Base-by-base conservation (phyloP, 2,888 invertebrate genomes). In the Morpho achilles region DNA sequence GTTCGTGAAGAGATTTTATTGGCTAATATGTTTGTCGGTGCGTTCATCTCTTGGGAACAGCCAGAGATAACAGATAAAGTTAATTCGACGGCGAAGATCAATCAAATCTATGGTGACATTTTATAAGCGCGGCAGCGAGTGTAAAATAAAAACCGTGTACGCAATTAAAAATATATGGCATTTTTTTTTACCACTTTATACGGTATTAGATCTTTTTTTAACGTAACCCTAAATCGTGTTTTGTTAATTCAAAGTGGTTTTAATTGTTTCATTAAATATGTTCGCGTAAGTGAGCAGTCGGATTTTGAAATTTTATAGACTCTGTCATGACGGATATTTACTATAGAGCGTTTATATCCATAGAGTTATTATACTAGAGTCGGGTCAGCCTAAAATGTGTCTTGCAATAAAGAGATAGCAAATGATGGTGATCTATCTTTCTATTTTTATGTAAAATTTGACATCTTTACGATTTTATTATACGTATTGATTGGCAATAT, bases 1-100 rank as follows among this genome's bases (percentile, higher is more conserved):
- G 64, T 66, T 63, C 63, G 66, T 63, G 64, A 65, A 61, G 64
- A 64, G 58, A 61, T 67, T 69, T 69, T 68, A 71, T 71, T 66
- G 61, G 57, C 48, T 50, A 59, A 62, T 55, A 55, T 59, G 61
- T 58, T 58, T 55, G 61, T 58, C 58, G 58, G 56, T 54, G 51
- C 45, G 50, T 58, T 59, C 41, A 59, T 48, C 53, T 45, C 52
- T 51, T 50, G 64, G 62, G 64, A 66, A 66, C 48, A 57, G 50
- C 42, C 53, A n/a, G 46, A 16, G 63, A 61, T 61, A 61, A 58
- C 7, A 48, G 61, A 63, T 61, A 63, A 56, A 22, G 22, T 44
- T 53, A 53, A 53, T 47, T 49, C 16, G 53, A 43, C 63, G 61
- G 61, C 63, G 41, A 41, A 63, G 63, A 59, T 51, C 56, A 61